These are phyloP conservation scores for Drosophila anomelani DNA, from an alignment of 2,888 invertebrate genomes.

Conservation along the genomic window DNA sequence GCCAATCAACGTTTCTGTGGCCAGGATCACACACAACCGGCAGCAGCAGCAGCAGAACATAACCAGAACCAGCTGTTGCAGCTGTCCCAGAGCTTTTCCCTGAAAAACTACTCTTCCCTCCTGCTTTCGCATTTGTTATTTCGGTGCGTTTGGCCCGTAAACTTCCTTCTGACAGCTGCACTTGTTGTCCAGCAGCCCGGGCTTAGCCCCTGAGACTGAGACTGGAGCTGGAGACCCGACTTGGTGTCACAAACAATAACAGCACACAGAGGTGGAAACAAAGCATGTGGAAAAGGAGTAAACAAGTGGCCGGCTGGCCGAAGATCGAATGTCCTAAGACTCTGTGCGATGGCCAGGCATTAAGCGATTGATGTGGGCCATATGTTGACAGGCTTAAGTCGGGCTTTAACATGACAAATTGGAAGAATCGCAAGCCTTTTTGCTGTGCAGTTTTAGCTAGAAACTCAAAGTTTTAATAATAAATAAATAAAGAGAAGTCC, in stretches of 20 bases:
- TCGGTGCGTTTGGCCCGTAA: conserved; percentile 49
- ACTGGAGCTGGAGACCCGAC: conserved; percentile 24
- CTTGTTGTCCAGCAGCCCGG: conserved; percentile 36
- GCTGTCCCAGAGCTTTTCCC: conserved; percentile 33
- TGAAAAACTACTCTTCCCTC: not conserved
- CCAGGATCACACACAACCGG: conserved; percentile 47
- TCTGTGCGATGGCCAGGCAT: conserved; percentile 15
- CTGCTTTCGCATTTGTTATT: conserved; percentile 25
- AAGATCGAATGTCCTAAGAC: conserved; percentile 34
- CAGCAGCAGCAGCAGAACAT: conserved; percentile 26
- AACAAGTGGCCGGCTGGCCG: conserved; percentile 20
- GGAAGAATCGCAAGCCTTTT: not conserved
- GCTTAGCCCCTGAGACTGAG: conserved; percentile 47
- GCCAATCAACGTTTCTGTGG: conserved; percentile 70
- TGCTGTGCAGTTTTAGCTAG: not conserved
- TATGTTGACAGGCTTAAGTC: conserved; percentile 18
- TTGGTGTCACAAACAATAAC: conserved; percentile 44
- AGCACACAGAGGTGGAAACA: conserved; percentile 45
- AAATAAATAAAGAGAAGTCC: too few relatives aligned
- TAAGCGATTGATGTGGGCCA: conserved; percentile 31
- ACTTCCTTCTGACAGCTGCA: conserved; percentile 54
- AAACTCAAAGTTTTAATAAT: not conserved
- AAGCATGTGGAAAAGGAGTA: conserved; percentile 35
- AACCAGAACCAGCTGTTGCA: conserved; percentile 39
- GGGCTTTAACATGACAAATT: conserved; percentile 5